Conservation (phyloP, 1,140 invertebrate genomes). For the Ectropis grisescens region DNA sequence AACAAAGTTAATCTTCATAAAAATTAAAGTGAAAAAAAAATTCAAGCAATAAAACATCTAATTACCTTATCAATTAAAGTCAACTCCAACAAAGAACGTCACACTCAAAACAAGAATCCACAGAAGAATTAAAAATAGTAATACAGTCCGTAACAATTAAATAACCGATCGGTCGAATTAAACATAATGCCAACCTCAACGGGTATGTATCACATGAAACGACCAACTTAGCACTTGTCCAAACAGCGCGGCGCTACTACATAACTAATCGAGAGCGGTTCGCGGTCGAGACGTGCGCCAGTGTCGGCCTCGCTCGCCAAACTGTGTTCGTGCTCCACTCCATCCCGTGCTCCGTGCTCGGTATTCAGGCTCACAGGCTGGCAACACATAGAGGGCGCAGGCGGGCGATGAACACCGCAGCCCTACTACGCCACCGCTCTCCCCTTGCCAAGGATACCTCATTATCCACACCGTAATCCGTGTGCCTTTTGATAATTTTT, state of each 20-base stretch:
- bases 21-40: conserved; percentile 1
- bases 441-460: conserved; percentile 57
- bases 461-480: conserved; percentile 63
- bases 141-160: conserved; percentile 42
- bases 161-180: conserved; percentile 56
- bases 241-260: conserved; percentile 39
- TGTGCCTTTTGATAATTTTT: conserved; percentile 56
- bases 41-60: conserved; percentile 2
- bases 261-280: conserved; percentile 21
- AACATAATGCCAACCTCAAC: conserved; percentile 60
- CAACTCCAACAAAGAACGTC: conserved; percentile 30
- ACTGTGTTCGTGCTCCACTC: conserved; percentile 33
- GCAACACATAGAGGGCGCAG: conserved; percentile 49
- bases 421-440: conserved; percentile 31
- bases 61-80: conserved; percentile 38
- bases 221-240: conserved; percentile 67
- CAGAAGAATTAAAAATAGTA: conserved; percentile 13
- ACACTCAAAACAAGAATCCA: conserved; percentile 23
- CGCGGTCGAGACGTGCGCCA: conserved; percentile 18
- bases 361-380: conserved; percentile 38
- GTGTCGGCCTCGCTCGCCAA: conserved; percentile 51
- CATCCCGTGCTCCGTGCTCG: conserved; percentile 23
- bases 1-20: not conserved
- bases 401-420: conserved; percentile 16
- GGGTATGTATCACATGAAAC: conserved; percentile 59